Conservation (phyloP, 2,888 invertebrate genomes). For the Deilephila elpenor region DNA sequence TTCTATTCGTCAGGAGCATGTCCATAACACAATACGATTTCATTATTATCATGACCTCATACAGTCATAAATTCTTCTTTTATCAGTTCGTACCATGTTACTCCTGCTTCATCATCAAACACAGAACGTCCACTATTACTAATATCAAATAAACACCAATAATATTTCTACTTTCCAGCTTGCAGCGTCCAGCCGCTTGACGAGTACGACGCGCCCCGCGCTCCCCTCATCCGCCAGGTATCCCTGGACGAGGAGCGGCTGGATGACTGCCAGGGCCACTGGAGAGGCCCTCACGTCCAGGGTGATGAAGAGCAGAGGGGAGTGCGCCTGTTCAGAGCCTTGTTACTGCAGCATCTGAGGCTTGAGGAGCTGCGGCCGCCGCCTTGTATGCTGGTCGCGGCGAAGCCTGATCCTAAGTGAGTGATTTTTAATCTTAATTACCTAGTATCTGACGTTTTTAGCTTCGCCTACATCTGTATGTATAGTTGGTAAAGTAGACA, state of each 20-base stretch:
- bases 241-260: constrained; percentile 79
- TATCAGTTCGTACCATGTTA: too few relatives aligned
- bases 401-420: constrained; percentile 76
- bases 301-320: constrained; percentile 80
- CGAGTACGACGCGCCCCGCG: constrained; percentile 74
- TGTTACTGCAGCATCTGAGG: constrained; percentile 75
- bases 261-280: constrained; percentile 81
- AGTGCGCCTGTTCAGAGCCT: constrained; percentile 78
- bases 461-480: too few relatives aligned
- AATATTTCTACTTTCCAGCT: constrained; percentile 51
- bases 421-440: not conserved
- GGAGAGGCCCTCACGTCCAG: constrained; percentile 69
- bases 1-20: too few relatives aligned
- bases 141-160: not conserved
- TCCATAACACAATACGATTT: too few relatives aligned
- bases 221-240: constrained; percentile 76
- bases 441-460: too few relatives aligned
- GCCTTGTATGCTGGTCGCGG: constrained; percentile 68
- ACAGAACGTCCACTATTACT: not conserved
- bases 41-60: too few relatives aligned
- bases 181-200: constrained; percentile 78
- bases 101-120: too few relatives aligned
- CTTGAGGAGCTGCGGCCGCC: constrained; percentile 75
- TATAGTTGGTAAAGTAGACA: too few relatives aligned
- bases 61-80: too few relatives aligned